phyloP scores from a whole-genome alignment of 2,888 invertebrate species.

The Tiliacea citrago region DNA sequence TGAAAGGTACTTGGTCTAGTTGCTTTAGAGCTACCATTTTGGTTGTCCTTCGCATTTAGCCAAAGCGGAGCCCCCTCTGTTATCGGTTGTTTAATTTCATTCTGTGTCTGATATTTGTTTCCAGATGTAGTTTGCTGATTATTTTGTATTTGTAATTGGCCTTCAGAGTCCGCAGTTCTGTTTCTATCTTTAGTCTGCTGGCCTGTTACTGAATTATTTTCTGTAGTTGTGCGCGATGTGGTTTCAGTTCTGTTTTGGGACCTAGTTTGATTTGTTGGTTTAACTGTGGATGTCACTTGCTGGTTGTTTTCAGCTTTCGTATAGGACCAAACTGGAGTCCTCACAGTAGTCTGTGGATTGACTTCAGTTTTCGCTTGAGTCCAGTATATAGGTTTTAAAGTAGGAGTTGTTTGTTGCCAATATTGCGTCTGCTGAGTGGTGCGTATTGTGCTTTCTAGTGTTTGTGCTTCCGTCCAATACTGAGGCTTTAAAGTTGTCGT shows the following conservation, averaged over 20 bases:
- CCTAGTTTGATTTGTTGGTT: constrained; percentile 14
- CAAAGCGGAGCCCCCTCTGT: background rate
- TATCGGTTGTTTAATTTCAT: constrained; percentile 5
- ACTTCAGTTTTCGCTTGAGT: constrained; percentile 20
- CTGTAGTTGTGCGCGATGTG: background rate
- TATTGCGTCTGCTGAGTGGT: constrained; percentile 18
- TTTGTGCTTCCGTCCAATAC: constrained; percentile 27
- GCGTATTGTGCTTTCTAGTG: constrained; percentile 1
- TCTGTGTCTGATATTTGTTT: constrained; percentile 3
- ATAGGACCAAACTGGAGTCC: constrained; percentile 26
- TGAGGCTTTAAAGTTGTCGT: constrained; percentile 10
- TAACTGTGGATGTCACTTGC: constrained; percentile 3
- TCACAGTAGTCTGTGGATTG: constrained; percentile 17
- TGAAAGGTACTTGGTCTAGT: constrained; percentile 5
- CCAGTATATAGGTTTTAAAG: constrained; percentile 37
- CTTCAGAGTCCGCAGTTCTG: background rate
- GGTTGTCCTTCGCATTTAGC: constrained; percentile 1
- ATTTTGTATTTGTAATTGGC: constrained; percentile 14
- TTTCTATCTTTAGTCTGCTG: constrained; percentile 18
- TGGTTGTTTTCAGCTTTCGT: constrained; percentile 21
- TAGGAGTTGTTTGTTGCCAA: constrained; percentile 40
- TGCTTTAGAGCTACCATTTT: background rate
- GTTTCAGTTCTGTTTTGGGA: constrained; percentile 4
- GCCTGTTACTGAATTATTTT: background rate
- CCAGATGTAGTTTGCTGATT: constrained; percentile 4